phyloP scores from a whole-genome alignment of 2,888 invertebrate genomes.

The Ceratothoa steindachneri region DNA sequence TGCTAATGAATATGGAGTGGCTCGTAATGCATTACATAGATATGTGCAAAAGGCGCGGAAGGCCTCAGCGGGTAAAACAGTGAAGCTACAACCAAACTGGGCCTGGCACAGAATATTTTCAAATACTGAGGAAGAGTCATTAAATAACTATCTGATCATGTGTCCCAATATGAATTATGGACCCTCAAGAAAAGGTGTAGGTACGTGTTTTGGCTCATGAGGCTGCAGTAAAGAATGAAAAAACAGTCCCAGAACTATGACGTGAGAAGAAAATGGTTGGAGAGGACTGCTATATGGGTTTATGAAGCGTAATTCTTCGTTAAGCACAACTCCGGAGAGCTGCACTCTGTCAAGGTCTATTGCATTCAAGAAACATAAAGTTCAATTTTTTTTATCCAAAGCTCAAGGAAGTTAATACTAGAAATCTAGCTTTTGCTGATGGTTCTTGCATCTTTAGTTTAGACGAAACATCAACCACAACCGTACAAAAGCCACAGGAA shows the following conservation, averaged over 20 bases:
- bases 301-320: slow-evolving; percentile 4
- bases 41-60: no score
- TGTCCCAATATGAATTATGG: slow-evolving; percentile 17
- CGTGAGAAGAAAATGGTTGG: slow-evolving; percentile 14
- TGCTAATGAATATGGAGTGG: no score
- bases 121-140: background rate
- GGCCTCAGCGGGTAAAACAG: no score
- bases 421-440: slow-evolving; percentile 15
- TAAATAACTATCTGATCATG: background rate
- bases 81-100: background rate
- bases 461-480: slow-evolving; percentile 49
- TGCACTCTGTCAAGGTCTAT: slow-evolving; percentile 18
- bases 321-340: slow-evolving; percentile 14
- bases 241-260: slow-evolving; percentile 12
- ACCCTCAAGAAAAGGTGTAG: slow-evolving; percentile 9
- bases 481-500: slow-evolving; percentile 48
- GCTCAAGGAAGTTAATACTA: slow-evolving; percentile 7
- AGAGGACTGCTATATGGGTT: slow-evolving; percentile 20
- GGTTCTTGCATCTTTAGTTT: slow-evolving; percentile 40
- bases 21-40: no score
- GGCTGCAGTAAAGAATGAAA: slow-evolving; percentile 17
- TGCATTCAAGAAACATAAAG: slow-evolving; percentile 11
- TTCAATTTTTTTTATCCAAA: background rate
- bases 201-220: slow-evolving; percentile 6
- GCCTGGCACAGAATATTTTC: background rate